Conservation (phyloP, 2,797 vertebrate genomes). For the Trachurus trachurus region DNA sequence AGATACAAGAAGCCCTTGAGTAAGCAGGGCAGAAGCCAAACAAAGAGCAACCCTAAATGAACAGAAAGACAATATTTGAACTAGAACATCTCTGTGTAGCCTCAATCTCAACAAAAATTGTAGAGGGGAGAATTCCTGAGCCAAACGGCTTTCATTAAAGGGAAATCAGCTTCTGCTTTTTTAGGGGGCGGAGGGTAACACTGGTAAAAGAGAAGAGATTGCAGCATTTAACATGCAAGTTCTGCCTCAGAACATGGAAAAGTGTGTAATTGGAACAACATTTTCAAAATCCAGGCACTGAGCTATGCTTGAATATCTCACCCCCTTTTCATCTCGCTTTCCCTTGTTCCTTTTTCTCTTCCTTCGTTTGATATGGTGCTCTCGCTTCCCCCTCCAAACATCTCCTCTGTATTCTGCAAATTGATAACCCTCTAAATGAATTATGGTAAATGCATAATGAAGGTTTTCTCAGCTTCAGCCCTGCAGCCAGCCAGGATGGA, state of each 20-base stretch:
- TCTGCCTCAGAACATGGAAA: constrained; percentile 81
- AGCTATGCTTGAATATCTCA: constrained; percentile 75
- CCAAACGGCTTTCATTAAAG: constrained; percentile 80
- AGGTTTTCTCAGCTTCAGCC: constrained; percentile 84
- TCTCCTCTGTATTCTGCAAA: constrained; percentile 84
- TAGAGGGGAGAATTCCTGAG: constrained; percentile 59
- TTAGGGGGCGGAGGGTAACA: constrained; percentile 72
- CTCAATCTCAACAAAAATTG: constrained; percentile 70
- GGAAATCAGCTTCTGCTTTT: constrained; percentile 76
- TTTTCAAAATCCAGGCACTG: constrained; percentile 70
- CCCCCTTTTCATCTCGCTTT: constrained; percentile 78
- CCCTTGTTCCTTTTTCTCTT: constrained; percentile 67
- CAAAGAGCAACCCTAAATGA: constrained; percentile 70
- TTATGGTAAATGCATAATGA: constrained; percentile 89
- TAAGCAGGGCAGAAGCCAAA: constrained; percentile 69
- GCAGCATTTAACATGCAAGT: constrained; percentile 79
- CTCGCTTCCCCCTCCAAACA: constrained; percentile 80
- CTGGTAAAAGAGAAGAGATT: constrained; percentile 68
- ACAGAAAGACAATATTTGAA: constrained; percentile 80
- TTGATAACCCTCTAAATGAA: constrained; percentile 91
- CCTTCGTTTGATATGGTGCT: constrained; percentile 79
- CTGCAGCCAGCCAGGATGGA: constrained; percentile 82
- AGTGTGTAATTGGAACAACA: constrained; percentile 84
- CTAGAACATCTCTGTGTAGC: constrained; percentile 51
- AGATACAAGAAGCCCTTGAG: constrained; percentile 60